phyloP scores from a whole-genome alignment of 2,113 vertebrate species.

The Lepidothrix coronata region DNA sequence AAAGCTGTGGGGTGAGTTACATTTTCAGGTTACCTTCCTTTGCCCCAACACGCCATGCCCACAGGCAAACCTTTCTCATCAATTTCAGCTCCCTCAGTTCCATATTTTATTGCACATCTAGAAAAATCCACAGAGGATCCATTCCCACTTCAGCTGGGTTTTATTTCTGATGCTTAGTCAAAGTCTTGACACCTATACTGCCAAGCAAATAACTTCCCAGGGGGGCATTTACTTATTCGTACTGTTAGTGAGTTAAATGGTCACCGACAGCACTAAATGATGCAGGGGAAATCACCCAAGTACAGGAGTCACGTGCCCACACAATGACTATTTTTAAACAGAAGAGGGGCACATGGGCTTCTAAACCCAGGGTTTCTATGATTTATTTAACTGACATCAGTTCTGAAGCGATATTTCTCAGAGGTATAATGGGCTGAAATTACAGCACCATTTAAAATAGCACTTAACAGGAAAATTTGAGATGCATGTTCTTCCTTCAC shows the following conservation, averaged over 20 bases:
- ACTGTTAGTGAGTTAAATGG: constrained; percentile 33
- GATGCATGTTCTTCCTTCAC: background rate
- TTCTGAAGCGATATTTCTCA: background rate
- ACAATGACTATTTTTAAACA: constrained; percentile 18
- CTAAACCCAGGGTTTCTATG: background rate
- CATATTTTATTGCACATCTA: background rate
- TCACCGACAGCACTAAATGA: constrained; percentile 51
- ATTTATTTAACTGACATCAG: constrained; percentile 10
- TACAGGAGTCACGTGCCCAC: background rate
- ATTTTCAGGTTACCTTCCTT: background rate
- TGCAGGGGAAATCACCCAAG: constrained; percentile 20
- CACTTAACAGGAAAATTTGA: background rate
- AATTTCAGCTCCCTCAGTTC: background rate
- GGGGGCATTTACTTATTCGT: constrained; percentile 28
- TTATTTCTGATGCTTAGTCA: constrained; percentile 42
- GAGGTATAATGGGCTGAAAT: background rate
- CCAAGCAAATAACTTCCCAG: constrained; percentile 29
- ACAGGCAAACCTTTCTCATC: background rate
- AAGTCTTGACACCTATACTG: constrained; percentile 30
- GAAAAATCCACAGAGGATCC: constrained; percentile 18
- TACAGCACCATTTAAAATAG: background rate
- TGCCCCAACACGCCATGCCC: background rate
- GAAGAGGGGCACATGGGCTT: background rate
- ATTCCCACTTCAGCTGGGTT: background rate
- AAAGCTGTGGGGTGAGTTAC: background rate